A percentile compares a stretch with the other conserved stretches of the same genome.
Conservation (phyloP, 1,140 invertebrate species). For the Ganaspis sp. region DNA sequence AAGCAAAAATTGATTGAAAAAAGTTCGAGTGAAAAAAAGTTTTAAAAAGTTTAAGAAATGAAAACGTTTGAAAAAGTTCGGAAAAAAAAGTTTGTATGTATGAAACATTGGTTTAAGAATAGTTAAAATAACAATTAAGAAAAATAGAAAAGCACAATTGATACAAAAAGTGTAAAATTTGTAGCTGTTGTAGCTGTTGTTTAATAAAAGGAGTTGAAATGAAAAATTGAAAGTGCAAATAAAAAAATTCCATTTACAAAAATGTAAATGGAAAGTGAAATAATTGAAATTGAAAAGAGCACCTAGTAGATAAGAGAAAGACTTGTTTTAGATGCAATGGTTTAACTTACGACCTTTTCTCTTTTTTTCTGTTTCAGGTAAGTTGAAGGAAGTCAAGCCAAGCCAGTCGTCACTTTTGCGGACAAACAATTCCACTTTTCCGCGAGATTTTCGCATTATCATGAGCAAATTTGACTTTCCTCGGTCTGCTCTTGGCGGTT, state of each 20-base stretch:
- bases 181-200: too few relatives aligned
- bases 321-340: constrained; percentile 28
- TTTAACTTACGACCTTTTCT: constrained; percentile 27
- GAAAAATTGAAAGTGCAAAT: neutral
- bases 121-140: too few relatives aligned
- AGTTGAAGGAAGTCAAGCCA: constrained; percentile 37
- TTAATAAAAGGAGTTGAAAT: too few relatives aligned
- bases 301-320: neutral
- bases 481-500: constrained; percentile 30
- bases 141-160: too few relatives aligned
- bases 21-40: too few relatives aligned
- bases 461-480: constrained; percentile 68
- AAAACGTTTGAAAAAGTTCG: too few relatives aligned
- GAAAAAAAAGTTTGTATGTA: too few relatives aligned
- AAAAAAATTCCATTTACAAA: neutral
- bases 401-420: constrained; percentile 41
- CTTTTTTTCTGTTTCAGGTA: constrained; percentile 45
- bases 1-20: too few relatives aligned
- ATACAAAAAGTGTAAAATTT: too few relatives aligned
- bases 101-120: too few relatives aligned
- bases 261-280: neutral
- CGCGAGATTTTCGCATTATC: constrained; percentile 61
- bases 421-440: constrained; percentile 57
- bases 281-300: constrained; percentile 2
- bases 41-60: too few relatives aligned